Evolutionary conservation across 2,113 vertebrate genomes (phyloP).

Genomic region (Chitala chitala): DNA sequence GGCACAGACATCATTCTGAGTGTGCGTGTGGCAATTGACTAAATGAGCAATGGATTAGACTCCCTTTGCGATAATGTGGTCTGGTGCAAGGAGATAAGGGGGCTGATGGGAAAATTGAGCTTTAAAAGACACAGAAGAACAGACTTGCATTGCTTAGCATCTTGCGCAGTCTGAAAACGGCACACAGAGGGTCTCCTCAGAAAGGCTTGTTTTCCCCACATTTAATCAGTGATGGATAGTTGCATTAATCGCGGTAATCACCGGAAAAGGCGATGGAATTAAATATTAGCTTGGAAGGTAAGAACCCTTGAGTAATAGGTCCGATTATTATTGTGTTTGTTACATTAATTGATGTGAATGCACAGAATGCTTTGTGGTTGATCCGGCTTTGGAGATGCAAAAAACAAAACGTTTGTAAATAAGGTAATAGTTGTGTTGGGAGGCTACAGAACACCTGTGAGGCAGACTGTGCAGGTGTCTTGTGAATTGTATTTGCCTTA

Average conservation of each 20-base stretch:
- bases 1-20: no score
- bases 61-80: conserved; percentile 42
- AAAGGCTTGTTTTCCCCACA: conserved; percentile 33
- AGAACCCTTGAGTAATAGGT: background rate
- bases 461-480: background rate
- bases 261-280: conserved; percentile 30
- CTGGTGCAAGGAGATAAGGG: conserved; percentile 52
- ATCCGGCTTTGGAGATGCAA: background rate
- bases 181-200: conserved; percentile 20
- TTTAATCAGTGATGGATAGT: conserved; percentile 34
- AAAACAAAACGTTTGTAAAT: background rate
- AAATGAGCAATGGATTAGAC: conserved; percentile 22
- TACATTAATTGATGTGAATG: no score
- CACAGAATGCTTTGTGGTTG: no score
- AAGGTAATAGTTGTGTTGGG: background rate
- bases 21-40: background rate
- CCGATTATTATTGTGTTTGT: no score
- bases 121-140: conserved; percentile 14
- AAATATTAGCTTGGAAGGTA: conserved; percentile 34
- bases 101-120: conserved; percentile 36
- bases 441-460: background rate
- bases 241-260: conserved; percentile 31
- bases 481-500: background rate
- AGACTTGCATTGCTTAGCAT: conserved; percentile 26
- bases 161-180: conserved; percentile 30